Evolutionary conservation across 2,797 vertebrate species (phyloP), one percentile per base, ranked within the genome.

Genomic region (Hemitrygon akajei): DNA sequence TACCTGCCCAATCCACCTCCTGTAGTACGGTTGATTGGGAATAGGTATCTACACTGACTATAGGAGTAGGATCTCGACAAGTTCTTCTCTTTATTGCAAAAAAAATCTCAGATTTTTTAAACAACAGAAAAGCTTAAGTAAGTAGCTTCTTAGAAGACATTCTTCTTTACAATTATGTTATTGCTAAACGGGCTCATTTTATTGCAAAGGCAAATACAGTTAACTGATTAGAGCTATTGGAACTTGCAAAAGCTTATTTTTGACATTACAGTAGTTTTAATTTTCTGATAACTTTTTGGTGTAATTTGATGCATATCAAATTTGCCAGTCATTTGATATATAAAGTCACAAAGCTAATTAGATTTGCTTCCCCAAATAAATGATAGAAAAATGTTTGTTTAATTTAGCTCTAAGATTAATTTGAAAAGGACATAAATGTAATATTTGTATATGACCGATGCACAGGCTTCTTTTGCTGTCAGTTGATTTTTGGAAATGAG

Each of bases 81-180:
- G 34, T 27, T 34, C 12, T 7, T 20, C 0, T 34, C 40, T 47
- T 81, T 40, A 73, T 22, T 22, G 20, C 6, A 73, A 5, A 73
- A 73, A 73, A 73, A 69, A 75, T 93, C 40, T 37, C 20, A 47
- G n/a, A n/a, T 92, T 73, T 93, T 40, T 73, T 56, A 56, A 75
- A 75, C 71, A 75, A 71, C 91, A 76, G 22, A 16, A 75, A 93
- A 93, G 25, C 91, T 58, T 40, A 76, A 76, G 40, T 93, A 47
- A 93, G 91, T 93, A 27, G 30, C 69, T n/a, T 93, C 27, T 75
- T 5, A 56, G 69, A 12, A 56, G 1, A 93, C 58, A 47, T n/a
- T 76, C 12, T 40, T 81, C 14, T 37, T 40, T 80, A 18, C 20
- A 18, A 73, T 47, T 73, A 73, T 73, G 6, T 73, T 25, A 22